A percentile compares a stretch with the other conserved stretches of the same genome.
These are phyloP conservation scores for Phymatocera aterrima DNA, from an alignment of 2,888 invertebrate species.

Conservation along the genomic window DNA sequence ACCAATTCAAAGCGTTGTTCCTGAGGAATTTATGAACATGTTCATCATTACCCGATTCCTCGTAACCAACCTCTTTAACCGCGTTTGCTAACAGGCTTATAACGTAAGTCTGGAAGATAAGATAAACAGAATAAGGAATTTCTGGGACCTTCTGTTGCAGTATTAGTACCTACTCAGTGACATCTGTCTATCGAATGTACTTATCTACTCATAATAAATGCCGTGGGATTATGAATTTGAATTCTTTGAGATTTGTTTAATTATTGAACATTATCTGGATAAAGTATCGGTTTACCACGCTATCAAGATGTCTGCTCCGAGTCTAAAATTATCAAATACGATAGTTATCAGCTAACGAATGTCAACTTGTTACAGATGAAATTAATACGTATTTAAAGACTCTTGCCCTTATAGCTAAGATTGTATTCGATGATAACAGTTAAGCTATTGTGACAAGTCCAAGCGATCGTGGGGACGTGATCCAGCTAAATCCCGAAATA, in stretches of 20 bases:
- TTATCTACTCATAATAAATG: background rate
- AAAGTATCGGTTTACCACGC: background rate
- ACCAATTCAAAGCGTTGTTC: slow-evolving; percentile 64
- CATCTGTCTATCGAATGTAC: background rate
- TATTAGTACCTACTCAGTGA: background rate
- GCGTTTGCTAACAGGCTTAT: slow-evolving; percentile 43
- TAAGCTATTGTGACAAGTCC: background rate
- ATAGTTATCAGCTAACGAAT: slow-evolving; percentile 9
- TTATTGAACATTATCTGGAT: background rate
- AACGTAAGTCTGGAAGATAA: background rate
- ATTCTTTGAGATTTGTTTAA: background rate
- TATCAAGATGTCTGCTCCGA: background rate
- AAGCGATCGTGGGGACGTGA: background rate
- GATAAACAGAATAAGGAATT: background rate
- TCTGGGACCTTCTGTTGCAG: background rate
- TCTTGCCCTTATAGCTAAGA: background rate
- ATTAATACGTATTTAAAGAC: background rate
- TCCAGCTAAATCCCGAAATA: background rate
- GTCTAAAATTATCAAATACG: background rate
- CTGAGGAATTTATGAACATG: slow-evolving; percentile 64
- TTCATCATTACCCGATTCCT: slow-evolving; percentile 59
- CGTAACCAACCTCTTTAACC: slow-evolving; percentile 61
- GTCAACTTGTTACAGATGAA: background rate
- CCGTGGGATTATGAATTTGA: background rate
- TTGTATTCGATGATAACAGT: background rate